Conservation (phyloP, 2,797 vertebrate genomes). For the Anniella stebbinsi region DNA sequence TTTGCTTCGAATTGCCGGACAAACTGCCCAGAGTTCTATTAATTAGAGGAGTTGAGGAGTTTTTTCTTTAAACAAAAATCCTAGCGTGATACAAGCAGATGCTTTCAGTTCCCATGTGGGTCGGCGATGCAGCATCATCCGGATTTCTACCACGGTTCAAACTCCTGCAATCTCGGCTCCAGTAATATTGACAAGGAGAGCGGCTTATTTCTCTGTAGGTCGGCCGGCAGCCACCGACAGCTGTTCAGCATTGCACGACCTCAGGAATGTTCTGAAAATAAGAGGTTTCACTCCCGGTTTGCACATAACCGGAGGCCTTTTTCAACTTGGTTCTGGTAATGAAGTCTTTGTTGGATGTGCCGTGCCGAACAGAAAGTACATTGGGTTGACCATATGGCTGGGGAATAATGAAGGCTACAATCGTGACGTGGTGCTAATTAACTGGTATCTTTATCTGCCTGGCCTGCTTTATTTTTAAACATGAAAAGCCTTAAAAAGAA, state of each 20-base stretch:
- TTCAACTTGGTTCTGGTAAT: background rate
- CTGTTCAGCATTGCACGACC: background rate
- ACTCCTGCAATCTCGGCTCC: background rate
- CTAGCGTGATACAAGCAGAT: background rate
- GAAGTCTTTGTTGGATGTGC: constrained; percentile 42
- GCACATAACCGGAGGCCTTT: background rate
- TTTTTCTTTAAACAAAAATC: background rate
- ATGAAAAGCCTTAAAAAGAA: background rate
- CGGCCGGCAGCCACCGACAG: constrained; percentile 21
- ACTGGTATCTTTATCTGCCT: constrained; percentile 41
- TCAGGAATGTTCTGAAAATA: background rate
- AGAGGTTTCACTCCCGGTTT: constrained; percentile 24
- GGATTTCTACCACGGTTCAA: background rate
- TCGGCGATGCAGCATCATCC: background rate
- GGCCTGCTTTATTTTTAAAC: constrained; percentile 41
- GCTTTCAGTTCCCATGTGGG: background rate
- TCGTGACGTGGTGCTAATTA: constrained; percentile 54
- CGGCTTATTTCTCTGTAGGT: background rate
- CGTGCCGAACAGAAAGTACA: constrained; percentile 8
- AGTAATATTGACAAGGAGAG: background rate
- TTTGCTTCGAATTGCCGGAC: background rate
- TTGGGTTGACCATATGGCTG: constrained; percentile 58
- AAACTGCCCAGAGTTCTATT: accelerated
- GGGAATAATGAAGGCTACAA: constrained; percentile 28
- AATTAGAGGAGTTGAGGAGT: background rate